Conservation (phyloP, 2,888 invertebrate genomes). For the Meiosimyza decipiens region DNA sequence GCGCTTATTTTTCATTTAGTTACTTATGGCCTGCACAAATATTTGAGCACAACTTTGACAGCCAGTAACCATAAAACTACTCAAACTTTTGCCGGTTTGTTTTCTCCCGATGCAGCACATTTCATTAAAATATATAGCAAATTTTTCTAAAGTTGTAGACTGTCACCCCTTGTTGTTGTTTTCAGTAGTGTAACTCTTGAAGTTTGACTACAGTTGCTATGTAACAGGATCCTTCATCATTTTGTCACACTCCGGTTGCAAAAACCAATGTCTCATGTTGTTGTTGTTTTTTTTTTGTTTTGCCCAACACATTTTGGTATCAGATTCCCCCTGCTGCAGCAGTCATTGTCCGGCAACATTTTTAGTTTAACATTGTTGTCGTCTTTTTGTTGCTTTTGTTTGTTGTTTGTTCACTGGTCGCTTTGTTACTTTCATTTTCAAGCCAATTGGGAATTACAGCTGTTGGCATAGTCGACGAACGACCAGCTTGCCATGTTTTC, state of each 20-base stretch:
- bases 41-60: too few species aligned
- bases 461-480: slow-evolving; percentile 7
- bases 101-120: background rate
- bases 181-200: background rate
- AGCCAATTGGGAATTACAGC: slow-evolving; percentile 30
- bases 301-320: slow-evolving; percentile 12
- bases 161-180: background rate
- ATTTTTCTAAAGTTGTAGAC: slow-evolving; percentile 7
- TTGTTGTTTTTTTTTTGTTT: slow-evolving; percentile 3
- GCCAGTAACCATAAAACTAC: too few species aligned
- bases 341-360: background rate
- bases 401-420: slow-evolving; percentile 1
- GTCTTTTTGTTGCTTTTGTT: slow-evolving; percentile 2
- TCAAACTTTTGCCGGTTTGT: too few species aligned
- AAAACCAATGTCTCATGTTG: background rate
- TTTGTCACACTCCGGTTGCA: too few species aligned
- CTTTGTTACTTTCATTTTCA: slow-evolving; percentile 18
- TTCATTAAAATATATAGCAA: slow-evolving; percentile 7
- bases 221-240: slow-evolving; percentile 17
- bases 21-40: too few species aligned
- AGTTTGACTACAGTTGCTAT: background rate
- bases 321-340: background rate
- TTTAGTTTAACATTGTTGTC: too few species aligned
- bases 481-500: slow-evolving; percentile 9
- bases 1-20: too few species aligned